Evolutionary conservation across 2,888 invertebrate genomes (phyloP), one percentile per base, ranked within the genome.

Genomic region (Chaitophorus viminalis): DNA sequence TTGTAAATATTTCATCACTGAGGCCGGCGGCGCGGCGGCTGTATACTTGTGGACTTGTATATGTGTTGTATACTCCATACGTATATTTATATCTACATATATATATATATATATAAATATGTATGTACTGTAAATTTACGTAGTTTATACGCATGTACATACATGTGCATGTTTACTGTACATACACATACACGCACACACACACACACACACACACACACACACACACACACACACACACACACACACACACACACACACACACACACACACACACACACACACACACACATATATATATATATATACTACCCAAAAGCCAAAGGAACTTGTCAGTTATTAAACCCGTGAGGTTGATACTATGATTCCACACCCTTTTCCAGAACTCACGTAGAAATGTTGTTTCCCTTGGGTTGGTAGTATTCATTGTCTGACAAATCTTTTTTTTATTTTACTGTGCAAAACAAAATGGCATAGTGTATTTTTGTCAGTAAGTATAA

Each of bases 1-100:
- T 74, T 79, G 86, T 87, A 87, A 87, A 87, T 87, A 87, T 87
- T 87, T 87, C 86, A 87, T 87, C 86, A 54, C 74, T n/a, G 70
- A 70, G 85, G 54, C 72, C 72, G 54, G 60, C 68, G 78, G 77
- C 77, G 60, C 76, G 77, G 77, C 70, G 29, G 70, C 70, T 33
- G 36, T 54, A 46, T 46, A 18, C 46, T 78, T 17, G 39, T 78
- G 84, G 21, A 76, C 75, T 65, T 31, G 78, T 72, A 39, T 82
- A 72, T 75, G 52, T 82, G 65, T 65, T 39, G 36, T 68, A 39
- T 81, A 29, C 68, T 29, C 25, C 33, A 82, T 74, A 52, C 25
- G 17, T 18, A 83, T 85, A 52, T 70, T 65, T 79, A 25, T 68
- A 4, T 78, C 18, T 75, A 33, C 46, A 6, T 46, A 21, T 75